These are phyloP conservation scores for Pherbina coryleti DNA, from an alignment of 2,888 invertebrate genomes.

Conservation along the genomic window DNA sequence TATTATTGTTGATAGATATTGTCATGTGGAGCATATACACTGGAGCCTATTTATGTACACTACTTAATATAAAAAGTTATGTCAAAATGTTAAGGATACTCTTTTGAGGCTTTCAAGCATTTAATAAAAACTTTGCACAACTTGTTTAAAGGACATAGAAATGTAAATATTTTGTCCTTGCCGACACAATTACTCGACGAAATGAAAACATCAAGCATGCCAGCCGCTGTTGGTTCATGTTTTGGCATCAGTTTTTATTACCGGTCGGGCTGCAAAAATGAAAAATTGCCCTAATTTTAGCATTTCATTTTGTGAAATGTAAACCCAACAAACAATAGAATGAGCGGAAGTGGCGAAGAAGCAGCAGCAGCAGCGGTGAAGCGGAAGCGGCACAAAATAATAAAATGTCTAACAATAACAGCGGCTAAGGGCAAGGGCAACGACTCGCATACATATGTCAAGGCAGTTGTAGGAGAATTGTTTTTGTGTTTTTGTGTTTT, in stretches of 20 bases:
- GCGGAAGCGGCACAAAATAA: neutral
- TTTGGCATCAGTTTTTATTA: neutral
- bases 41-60: too few species aligned
- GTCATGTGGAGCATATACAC: too few species aligned
- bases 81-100: too few species aligned
- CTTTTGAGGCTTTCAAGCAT: too few species aligned
- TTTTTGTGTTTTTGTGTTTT: neutral
- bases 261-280: slow-evolving; percentile 5
- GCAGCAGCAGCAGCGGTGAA: too few species aligned
- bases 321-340: neutral
- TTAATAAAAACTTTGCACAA: too few species aligned
- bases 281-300: slow-evolving; percentile 21
- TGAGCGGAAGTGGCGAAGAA: neutral
- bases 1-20: too few species aligned
- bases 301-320: neutral
- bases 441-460: neutral
- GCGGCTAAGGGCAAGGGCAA: slow-evolving; percentile 14
- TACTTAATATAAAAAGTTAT: too few species aligned
- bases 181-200: neutral
- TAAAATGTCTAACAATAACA: slow-evolving; percentile 12
- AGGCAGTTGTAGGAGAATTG: too few species aligned
- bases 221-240: neutral
- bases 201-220: neutral
- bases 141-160: neutral
- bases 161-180: neutral